Conservation (phyloP, 2,888 invertebrate species). For the Phaonia tiefii region DNA sequence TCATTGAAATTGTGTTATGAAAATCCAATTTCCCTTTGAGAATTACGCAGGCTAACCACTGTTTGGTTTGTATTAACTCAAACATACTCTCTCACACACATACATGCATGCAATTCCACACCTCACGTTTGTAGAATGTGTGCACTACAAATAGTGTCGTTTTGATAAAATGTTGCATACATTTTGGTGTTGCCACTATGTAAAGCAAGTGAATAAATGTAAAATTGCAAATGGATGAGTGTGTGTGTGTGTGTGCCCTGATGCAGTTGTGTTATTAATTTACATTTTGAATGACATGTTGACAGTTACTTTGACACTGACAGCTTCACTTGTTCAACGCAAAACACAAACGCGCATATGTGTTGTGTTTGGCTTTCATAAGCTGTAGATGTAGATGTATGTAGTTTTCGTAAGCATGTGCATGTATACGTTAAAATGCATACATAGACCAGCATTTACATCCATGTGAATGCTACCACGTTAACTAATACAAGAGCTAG, state of each 20-base stretch:
- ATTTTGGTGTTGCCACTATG: not conserved
- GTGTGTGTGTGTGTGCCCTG: not conserved
- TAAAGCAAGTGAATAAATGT: no score
- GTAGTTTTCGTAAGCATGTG: conserved; percentile 16
- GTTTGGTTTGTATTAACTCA: no score
- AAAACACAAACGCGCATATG: conserved; percentile 11
- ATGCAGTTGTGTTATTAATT: conserved; percentile 73
- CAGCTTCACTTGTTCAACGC: conserved; percentile 70
- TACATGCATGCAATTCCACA: no score
- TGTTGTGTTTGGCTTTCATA: conserved; percentile 48
- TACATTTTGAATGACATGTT: conserved; percentile 77
- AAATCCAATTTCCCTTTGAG: no score
- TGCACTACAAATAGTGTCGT: conserved; percentile 14
- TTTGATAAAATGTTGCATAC: conserved; percentile 21
- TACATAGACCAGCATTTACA: not conserved
- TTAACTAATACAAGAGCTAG: no score
- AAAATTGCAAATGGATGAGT: not conserved
- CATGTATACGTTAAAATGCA: conserved; percentile 23
- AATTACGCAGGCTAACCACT: no score
- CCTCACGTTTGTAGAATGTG: no score
- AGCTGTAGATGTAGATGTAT: not conserved
- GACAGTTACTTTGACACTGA: conserved; percentile 77
- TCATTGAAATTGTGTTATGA: no score
- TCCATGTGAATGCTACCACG: no score
- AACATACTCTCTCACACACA: no score